Base-by-base conservation (phyloP, 2,888 invertebrate species). In the Caenorhabditis sp. region DNA sequence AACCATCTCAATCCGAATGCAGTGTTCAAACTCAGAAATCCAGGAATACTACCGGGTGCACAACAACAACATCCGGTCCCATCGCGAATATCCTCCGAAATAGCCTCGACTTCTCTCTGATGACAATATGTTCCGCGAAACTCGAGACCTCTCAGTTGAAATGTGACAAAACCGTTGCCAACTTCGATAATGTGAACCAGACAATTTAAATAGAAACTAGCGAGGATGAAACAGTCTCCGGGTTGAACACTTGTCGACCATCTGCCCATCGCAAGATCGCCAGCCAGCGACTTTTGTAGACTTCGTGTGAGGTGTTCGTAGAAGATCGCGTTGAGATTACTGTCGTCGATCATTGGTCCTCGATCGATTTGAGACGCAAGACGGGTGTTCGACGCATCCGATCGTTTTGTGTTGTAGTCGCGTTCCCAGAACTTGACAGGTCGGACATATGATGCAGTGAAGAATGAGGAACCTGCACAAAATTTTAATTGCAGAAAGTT, bases 391-490 rank as follows among this genome's bases (percentile, higher is more conserved):
- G 95, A 95, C 89, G 97, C 95, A 88, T 99, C 97, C 2, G 97
- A 95, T 78, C 97, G 91, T 73, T 95, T 93, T 0, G 97, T 99
- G 88, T 90, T 90, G 87, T 82, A 88, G 82, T 99, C 97, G 53
- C 95, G 91, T 89, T 99, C 97, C 99, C 99, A 99, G 89, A 99
- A 99, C 89, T 99, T 99, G 1, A 99, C 93, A 0, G 99, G 99
- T 0, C 99, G 92, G n/a, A 97, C 95, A 89, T 99, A 99, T 0
- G 97, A 97, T 49, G 95, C 94, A 88, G 99, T 92, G 89, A 99
- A 99, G 88, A 99, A 97, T 73, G 97, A 97, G 88, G 97, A 97
- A 51, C 97, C 97, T 83, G 67, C 58, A 77, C n/a, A n/a, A n/a
- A n/a, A n/a, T n/a, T n/a, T n/a, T n/a, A n/a, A n/a, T n/a, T n/a